Evolutionary conservation across 2,888 invertebrate species (phyloP), one percentile per base, ranked within the genome.

Genomic region (Orgyia antiqua): DNA sequence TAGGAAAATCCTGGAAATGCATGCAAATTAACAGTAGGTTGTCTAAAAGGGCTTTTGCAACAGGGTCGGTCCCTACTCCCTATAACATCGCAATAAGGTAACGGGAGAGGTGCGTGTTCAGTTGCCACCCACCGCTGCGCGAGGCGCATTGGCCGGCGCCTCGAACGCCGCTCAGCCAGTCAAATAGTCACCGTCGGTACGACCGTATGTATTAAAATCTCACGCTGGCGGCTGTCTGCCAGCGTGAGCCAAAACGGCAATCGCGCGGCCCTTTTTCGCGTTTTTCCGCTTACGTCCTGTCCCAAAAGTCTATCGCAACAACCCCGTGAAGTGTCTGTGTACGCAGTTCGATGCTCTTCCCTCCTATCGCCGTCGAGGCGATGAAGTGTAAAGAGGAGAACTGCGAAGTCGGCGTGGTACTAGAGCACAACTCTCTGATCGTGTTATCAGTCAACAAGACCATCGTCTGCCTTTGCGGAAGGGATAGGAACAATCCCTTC

Each of bases 361-460:
- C 84, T 82, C 76, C 78, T 51, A 80, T 86, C 83, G 84, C 82
- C 79, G 73, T 71, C 42, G 79, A 79, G 78, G 84, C 86, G 86
- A 87, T 87, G 87, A 87, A 87, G 87, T 87, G 87, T 74, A 86
- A 86, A 77, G 87, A 83, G 80, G 86, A 82, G 73, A 87, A 87
- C 68, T 87, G 87, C 63, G 87, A 87, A 69, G 86, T 87, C 45
- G 87, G 86, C 64, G 84, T 87, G 68, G 74, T 87, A 54, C 75
- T 84, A 58, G 87, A 84, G 59, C 82, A 76, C 70, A 84, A 86
- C 67, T 86, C 87, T 36, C 57, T 87, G 69, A 87, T 87, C 55
- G 86, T 87, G 58, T 71, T 87, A 42, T 79, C 87, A 13, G 73
- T 83, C 51, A 74, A 87, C 72, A 87, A 87, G 71, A 84, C 87